Evolutionary conservation across 2,888 invertebrate genomes (phyloP).

Genomic region (Ornithoptera alexandrae): DNA sequence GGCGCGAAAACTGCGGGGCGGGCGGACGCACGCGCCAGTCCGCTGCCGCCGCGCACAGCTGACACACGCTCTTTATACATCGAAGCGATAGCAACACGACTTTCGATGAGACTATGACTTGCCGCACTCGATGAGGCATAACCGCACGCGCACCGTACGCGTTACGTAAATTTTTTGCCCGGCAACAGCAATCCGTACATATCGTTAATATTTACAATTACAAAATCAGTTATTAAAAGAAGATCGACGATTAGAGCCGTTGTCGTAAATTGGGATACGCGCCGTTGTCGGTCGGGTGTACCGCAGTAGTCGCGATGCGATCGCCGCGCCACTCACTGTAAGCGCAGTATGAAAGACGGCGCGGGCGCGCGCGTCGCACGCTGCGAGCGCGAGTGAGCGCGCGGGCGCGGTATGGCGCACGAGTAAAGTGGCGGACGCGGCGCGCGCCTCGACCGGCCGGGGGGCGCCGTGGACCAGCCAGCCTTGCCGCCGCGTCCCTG

Average conservation of each 20-base stretch:
- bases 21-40: constrained; percentile 60
- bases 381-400: constrained; percentile 43
- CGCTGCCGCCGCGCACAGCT: constrained; percentile 60
- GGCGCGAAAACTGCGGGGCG: constrained; percentile 40
- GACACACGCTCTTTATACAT: constrained; percentile 56
- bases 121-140: constrained; percentile 68
- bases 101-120: constrained; percentile 62
- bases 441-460: constrained; percentile 61
- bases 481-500: constrained; percentile 63
- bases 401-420: constrained; percentile 51
- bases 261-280: constrained; percentile 12
- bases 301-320: constrained; percentile 58
- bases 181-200: constrained; percentile 42
- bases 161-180: constrained; percentile 62
- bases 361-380: constrained; percentile 43
- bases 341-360: constrained; percentile 50
- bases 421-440: constrained; percentile 63
- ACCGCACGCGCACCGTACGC: constrained; percentile 55
- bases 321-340: constrained; percentile 46
- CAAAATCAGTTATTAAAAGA: background rate
- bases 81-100: constrained; percentile 63
- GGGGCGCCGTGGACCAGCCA: constrained; percentile 72
- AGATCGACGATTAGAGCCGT: background rate
- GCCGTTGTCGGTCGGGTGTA: constrained; percentile 51
- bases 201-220: constrained; percentile 38